Evolutionary conservation across 2,797 vertebrate species (phyloP).

Genomic region (Tragopan temminckii): DNA sequence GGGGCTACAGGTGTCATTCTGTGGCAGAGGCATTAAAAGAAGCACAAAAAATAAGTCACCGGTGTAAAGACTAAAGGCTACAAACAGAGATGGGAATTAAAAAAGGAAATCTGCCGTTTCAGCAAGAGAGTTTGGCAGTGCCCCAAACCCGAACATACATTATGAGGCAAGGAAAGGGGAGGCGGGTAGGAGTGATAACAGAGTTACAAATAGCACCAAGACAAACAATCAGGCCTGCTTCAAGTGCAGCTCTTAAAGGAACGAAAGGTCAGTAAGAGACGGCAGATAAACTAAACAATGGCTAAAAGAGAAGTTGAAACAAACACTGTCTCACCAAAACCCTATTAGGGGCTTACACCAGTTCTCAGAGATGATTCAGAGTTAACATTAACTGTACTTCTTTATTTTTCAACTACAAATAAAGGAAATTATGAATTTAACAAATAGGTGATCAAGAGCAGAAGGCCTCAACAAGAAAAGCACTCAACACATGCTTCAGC

Average conservation of each 20-base stretch:
- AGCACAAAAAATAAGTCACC: not conserved
- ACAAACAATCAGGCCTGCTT: constrained; percentile 15
- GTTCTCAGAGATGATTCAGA: not conserved
- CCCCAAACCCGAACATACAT: not conserved
- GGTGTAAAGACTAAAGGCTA: not conserved
- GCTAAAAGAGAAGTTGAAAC: constrained; percentile 10
- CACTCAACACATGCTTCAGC: constrained; percentile 28
- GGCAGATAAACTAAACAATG: constrained; percentile 26
- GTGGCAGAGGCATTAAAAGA: not conserved
- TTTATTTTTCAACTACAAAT: not conserved
- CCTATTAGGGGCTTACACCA: not conserved
- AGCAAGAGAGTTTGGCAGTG: constrained; percentile 2
- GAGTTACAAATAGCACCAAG: not conserved
- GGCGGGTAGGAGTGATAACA: not conserved
- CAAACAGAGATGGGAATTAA: not conserved
- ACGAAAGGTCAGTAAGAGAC: constrained; percentile 17
- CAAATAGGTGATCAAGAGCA: not conserved
- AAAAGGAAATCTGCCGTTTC: not conserved
- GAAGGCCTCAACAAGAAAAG: not conserved
- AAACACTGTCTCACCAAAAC: not conserved
- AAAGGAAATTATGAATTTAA: not conserved
- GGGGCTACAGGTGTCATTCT: not conserved
- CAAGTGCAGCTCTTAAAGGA: constrained; percentile 26
- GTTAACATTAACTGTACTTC: not conserved
- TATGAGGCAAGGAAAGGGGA: not conserved